Evolutionary conservation across 2,113 vertebrate species (phyloP).

Genomic region (Spermophilus dauricus): DNA sequence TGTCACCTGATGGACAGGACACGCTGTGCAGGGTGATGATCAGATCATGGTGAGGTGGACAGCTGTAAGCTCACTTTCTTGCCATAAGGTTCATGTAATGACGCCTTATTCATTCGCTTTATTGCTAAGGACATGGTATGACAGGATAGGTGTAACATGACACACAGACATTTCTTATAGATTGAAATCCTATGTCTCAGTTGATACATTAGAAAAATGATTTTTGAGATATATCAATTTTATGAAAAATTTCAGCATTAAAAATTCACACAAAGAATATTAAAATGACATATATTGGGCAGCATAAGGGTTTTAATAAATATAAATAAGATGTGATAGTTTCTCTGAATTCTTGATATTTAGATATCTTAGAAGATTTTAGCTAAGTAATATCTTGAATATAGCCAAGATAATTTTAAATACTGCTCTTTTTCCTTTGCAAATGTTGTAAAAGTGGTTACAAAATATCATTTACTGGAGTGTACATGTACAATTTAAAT

Average conservation of each 20-base stretch:
- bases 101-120: not conserved
- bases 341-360: slow-evolving; percentile 22
- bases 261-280: not conserved
- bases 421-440: not conserved
- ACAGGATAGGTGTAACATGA: not conserved
- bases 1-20: not conserved
- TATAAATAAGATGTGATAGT: not conserved
- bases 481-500: not conserved
- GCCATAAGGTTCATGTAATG: too few species aligned
- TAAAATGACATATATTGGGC: not conserved
- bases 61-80: not conserved
- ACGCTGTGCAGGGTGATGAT: accelerated
- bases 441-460: not conserved
- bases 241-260: not conserved
- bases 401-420: not conserved
- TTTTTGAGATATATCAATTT: not conserved
- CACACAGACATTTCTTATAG: not conserved
- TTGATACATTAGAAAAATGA: not conserved
- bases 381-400: not conserved
- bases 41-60: not conserved
- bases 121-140: accelerated
- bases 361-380: not conserved
- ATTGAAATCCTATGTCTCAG: not conserved
- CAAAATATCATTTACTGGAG: not conserved
- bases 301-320: not conserved